Evolutionary conservation across 2,113 vertebrate genomes (phyloP), one percentile per base, ranked within the genome.

Genomic region (Charadrius vociferus): DNA sequence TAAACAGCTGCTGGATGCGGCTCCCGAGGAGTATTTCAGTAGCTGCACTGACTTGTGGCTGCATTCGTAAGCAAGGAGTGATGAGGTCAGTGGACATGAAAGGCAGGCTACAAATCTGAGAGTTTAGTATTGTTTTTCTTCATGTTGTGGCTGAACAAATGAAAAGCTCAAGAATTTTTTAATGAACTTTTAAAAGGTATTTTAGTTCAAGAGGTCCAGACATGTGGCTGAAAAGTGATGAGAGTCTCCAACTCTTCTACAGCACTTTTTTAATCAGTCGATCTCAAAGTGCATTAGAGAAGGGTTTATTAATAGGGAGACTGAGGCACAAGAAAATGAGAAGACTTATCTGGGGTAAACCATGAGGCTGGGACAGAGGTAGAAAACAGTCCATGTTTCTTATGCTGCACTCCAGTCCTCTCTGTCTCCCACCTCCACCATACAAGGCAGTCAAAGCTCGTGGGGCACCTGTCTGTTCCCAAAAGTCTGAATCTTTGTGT

Each of bases 11-110:
- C 91, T 72, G 91, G 66, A 70, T 13, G 74, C 7, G 15, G 45
- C 65, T 93, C 5, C 32, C 1, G 41, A 73, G 67, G 36, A 65
- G 58, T 1, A 7, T 30, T 59, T 23, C 9, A 2, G 90, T 7
- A 80, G 71, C 79, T 95, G 88, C 86, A 58, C 66, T 36, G 88
- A 47, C 85, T 80, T 80, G 90, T 37, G 82, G 62, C 90, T 92
- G 93, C 52, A 10, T 92, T 81, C 3, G 0, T 3, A 10, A 80
- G 56, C 1, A 12, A 45, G 81, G 14, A 72, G 90, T 0, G 71
- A 39, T 86, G 93, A 93, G 82, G 62, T 88, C 96, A 81, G 82
- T 0, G 75, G 58, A 83, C 86, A 70, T 77, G 93, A 96, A 92
- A 92, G 88, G 75, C 88, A 34, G 79, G 63, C 67, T 45, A 12